Evolutionary conservation across 2,888 invertebrate genomes (phyloP).

Genomic region (Melinaea marsaeus): DNA sequence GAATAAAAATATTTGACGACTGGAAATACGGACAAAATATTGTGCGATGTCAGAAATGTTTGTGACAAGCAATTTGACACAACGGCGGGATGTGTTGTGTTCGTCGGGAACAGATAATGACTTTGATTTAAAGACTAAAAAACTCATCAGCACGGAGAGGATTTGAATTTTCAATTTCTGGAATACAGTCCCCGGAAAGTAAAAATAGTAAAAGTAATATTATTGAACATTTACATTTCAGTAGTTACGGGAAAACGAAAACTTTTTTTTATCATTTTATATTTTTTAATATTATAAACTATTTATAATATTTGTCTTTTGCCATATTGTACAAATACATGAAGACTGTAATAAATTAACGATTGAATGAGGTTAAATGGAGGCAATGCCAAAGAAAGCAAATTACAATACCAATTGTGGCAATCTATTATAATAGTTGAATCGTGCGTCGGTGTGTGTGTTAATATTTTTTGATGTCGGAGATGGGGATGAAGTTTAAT

Average conservation of each 20-base stretch:
- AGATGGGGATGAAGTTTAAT: not conserved
- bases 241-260: too few relatives aligned
- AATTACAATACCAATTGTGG: conserved; percentile 37
- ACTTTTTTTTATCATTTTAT: too few relatives aligned
- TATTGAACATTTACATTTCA: too few relatives aligned
- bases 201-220: too few relatives aligned
- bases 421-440: conserved; percentile 36
- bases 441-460: conserved; percentile 21
- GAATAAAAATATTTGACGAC: not conserved
- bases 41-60: conserved; percentile 10
- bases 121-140: not conserved
- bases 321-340: too few relatives aligned
- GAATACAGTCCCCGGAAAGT: too few relatives aligned
- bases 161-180: too few relatives aligned
- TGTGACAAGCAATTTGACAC: conserved; percentile 16
- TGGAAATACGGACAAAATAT: not conserved
- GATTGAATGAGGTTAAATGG: too few relatives aligned
- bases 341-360: too few relatives aligned
- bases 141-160: too few relatives aligned
- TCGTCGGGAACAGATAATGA: conserved; percentile 17
- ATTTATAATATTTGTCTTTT: too few relatives aligned
- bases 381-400: conserved; percentile 30
- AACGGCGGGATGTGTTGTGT: conserved; percentile 22
- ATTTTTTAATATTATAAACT: too few relatives aligned
- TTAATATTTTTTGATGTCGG: not conserved